Evolutionary conservation across 2,113 vertebrate genomes (phyloP), one percentile per base, ranked within the genome.

Genomic region (Tricholaema leucomelas): DNA sequence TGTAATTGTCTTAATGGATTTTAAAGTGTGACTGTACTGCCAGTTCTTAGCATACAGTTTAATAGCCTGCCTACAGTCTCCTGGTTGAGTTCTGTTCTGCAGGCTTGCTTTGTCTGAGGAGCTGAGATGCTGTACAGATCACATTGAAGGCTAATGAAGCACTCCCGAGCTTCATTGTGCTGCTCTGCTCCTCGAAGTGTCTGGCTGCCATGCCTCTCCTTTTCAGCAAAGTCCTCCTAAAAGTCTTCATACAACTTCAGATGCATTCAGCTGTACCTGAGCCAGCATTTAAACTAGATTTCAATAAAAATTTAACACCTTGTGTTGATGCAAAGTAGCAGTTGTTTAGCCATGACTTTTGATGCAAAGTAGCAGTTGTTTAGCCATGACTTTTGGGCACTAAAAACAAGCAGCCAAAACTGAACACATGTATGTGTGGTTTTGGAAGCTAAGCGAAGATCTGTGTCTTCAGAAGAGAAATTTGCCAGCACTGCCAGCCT

Each of bases 1-100:
- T 20, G 1, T 86, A 84, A 81, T 93, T 77, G 31, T 72, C 74
- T 65, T 88, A 73, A 86, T 94, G 73, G 72, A 67, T 80, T 88
- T 91, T 59, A 83, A 80, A 65, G 67, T 86, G n/a, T 55, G 46
- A 55, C 3, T 50, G 8, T 20, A 44, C 87, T 60, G 81, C 81
- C 33, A 70, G 0, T 40, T 79, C 76, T 85, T 65, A 50, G 67
- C 1, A 0, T 55, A 8, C 0, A 3, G 59, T 36, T 61, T 72
- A 70, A 65, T 70, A 55, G 9, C 3, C 16, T 89, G 67, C 50
- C 44, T 69, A 0, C 35, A 12, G 46, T 75, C 27, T 72, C 35
- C 72, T 81, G 16, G 16, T 2, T 58, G 71, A 50, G 20, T 73
- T 94, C 30, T 79, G 21, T 60, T 90, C 71, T 73, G 23, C 40